These are phyloP conservation scores for Aegotheles bennettii DNA, from an alignment of 2,113 vertebrate genomes.

Conservation along the genomic window DNA sequence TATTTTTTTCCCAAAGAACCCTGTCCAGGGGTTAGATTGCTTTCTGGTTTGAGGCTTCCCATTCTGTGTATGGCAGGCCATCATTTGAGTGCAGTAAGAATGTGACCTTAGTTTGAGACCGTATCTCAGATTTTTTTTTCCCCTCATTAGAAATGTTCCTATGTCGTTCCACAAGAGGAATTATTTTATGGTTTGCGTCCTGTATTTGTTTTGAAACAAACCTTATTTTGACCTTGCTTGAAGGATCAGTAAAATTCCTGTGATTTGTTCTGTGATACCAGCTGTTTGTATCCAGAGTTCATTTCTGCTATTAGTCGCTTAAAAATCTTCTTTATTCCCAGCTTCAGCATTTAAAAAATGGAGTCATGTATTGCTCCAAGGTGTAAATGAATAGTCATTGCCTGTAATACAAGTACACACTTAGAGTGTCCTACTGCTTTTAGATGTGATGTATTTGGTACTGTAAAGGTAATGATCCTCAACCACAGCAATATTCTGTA, in stretches of 20 bases:
- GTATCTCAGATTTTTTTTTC: no score
- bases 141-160: background rate
- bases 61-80: background rate
- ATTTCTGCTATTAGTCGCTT: constrained; percentile 20
- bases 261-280: background rate
- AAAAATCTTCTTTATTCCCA: constrained; percentile 41
- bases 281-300: constrained; percentile 31
- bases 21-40: background rate
- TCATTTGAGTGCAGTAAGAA: background rate
- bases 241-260: constrained; percentile 6
- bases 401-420: constrained; percentile 70
- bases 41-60: background rate
- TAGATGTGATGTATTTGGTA: constrained; percentile 82
- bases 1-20: background rate
- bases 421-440: constrained; percentile 77
- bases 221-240: background rate
- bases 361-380: constrained; percentile 52
- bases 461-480: constrained; percentile 90
- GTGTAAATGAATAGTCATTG: constrained; percentile 77
- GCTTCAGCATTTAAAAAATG: constrained; percentile 48
- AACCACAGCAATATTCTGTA: constrained; percentile 81
- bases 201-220: background rate
- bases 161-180: background rate
- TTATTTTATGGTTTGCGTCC: background rate
- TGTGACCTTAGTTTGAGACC: background rate